phyloP scores from a whole-genome alignment of 1,140 invertebrate genomes.

The Scaptomyza graminum region DNA sequence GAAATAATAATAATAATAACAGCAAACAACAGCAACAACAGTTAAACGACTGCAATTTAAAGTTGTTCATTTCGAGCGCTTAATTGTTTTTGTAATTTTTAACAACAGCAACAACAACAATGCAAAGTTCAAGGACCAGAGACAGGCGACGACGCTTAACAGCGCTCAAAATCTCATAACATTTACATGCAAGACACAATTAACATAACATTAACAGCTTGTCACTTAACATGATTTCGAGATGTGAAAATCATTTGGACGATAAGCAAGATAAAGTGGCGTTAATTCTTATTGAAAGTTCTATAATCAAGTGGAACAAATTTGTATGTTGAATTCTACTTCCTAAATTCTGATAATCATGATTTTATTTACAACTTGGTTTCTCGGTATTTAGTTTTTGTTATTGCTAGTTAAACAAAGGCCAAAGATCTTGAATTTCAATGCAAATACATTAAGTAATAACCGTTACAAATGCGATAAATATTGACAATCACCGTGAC shows the following conservation, averaged over 20 bases:
- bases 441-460: constrained; percentile 2
- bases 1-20: constrained; percentile 51
- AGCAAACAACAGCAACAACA: constrained; percentile 52
- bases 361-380: neutral
- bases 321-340: too few relatives aligned
- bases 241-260: too few relatives aligned
- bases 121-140: constrained; percentile 65
- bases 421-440: constrained; percentile 7
- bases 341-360: too few relatives aligned
- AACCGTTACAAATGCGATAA: constrained; percentile 9
- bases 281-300: too few relatives aligned
- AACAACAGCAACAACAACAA: constrained; percentile 52
- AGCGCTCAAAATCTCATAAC: constrained; percentile 7
- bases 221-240: constrained; percentile 2
- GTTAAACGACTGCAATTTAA: constrained; percentile 73
- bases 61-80: constrained; percentile 68
- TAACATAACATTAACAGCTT: constrained; percentile 33
- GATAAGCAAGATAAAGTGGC: too few relatives aligned
- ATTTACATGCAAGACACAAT: constrained; percentile 42
- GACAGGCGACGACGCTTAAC: constrained; percentile 35
- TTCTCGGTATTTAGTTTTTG: neutral
- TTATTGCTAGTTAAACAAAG: constrained; percentile 21
- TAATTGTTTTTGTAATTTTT: constrained; percentile 79
- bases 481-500: constrained; percentile 32
- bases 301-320: too few relatives aligned